phyloP scores from a whole-genome alignment of 2,797 vertebrate genomes.

The Melanogrammus aeglefinus region DNA sequence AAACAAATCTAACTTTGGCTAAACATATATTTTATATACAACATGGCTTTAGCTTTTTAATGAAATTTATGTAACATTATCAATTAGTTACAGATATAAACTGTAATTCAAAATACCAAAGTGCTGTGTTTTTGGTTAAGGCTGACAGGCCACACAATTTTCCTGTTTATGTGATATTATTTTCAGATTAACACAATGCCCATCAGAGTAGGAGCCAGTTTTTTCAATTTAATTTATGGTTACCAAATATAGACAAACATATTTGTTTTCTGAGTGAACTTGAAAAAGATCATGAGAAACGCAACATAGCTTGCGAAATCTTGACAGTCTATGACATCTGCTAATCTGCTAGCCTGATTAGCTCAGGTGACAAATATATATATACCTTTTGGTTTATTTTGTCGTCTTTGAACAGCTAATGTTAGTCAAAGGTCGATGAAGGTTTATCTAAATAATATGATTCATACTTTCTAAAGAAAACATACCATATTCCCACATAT shows the following conservation, averaged over 20 bases:
- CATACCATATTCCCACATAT: neutral
- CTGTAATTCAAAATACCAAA: neutral
- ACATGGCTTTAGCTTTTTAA: slow-evolving; percentile 32
- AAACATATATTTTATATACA: slow-evolving; percentile 32
- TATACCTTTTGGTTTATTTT: slow-evolving; percentile 1
- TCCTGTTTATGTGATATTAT: neutral
- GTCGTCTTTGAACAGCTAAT: neutral
- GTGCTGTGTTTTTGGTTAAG: neutral
- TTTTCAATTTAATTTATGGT: neutral
- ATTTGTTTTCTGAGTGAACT: slow-evolving; percentile 47
- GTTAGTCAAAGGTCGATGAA: neutral
- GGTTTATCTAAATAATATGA: neutral
- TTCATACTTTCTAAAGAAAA: neutral
- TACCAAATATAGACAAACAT: neutral
- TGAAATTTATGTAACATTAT: slow-evolving; percentile 13
- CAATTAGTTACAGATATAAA: neutral
- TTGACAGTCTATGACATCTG: slow-evolving; percentile 6
- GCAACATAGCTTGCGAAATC: slow-evolving; percentile 11
- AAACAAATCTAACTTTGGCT: slow-evolving; percentile 38
- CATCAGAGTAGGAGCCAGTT: neutral
- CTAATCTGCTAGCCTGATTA: neutral
- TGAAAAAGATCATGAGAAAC: slow-evolving; percentile 40
- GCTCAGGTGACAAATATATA: neutral
- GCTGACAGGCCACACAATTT: neutral
- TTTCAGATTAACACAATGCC: neutral